Evolutionary conservation across 2,113 vertebrate genomes (phyloP).

Genomic region (Leptobrachium ailaonicum): DNA sequence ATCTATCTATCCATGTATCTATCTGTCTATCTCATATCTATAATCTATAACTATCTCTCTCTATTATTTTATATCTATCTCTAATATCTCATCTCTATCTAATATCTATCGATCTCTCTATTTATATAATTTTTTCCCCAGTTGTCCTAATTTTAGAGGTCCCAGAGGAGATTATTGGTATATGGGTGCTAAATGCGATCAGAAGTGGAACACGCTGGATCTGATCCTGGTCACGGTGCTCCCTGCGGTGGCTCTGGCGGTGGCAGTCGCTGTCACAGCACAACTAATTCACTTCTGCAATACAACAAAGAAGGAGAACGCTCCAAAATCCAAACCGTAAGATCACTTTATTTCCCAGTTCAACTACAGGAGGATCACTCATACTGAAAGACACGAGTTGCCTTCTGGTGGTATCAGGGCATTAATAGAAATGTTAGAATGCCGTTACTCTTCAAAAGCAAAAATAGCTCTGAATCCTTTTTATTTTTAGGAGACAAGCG

Average conservation of each 20-base stretch:
- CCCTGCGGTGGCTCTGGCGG: slow-evolving; percentile 54
- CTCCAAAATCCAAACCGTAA: slow-evolving; percentile 32
- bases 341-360: not conserved
- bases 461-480: not conserved
- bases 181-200: slow-evolving; percentile 61
- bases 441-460: not conserved
- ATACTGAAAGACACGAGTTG: too few species aligned
- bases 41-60: too few species aligned
- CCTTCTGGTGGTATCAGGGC: too few species aligned
- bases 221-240: slow-evolving; percentile 60
- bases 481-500: slow-evolving; percentile 30
- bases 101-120: too few species aligned
- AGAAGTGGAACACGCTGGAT: slow-evolving; percentile 62
- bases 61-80: too few species aligned
- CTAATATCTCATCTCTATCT: too few species aligned
- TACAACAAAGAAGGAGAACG: slow-evolving; percentile 18
- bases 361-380: too few species aligned
- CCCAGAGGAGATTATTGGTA: slow-evolving; percentile 64
- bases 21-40: too few species aligned
- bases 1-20: too few species aligned
- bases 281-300: slow-evolving; percentile 39
- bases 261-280: slow-evolving; percentile 48
- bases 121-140: slow-evolving; percentile 49
- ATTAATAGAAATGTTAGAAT: too few species aligned
- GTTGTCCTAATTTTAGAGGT: slow-evolving; percentile 60